Evolutionary conservation across 2,888 invertebrate genomes (phyloP), one percentile per base, ranked within the genome.

Genomic region (Cancer borealis): DNA sequence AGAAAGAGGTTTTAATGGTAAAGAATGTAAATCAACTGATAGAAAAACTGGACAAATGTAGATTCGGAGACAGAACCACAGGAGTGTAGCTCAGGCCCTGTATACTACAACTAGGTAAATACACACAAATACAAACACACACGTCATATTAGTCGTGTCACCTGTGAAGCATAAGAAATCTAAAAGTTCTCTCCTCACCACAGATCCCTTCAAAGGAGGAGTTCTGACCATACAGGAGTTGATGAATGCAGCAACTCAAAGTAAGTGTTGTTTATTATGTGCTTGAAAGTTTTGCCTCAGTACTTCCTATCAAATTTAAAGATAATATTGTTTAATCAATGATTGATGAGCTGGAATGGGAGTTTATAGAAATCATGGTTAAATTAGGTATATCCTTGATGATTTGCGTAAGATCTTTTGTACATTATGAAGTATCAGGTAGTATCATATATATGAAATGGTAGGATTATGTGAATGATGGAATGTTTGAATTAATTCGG

Each of bases 181-280:
- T 39, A 49, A 17, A 54, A n/a, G n/a, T 91, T 84, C 6, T 3
- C 45, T 90, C 94, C 96, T 96, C 91, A 96, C 96, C 95, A 94
- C 96, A 97, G 98, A 98, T 96, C 98, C 98, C 45, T 97, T 97
- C 96, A 96, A 96, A 47, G 98, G 98, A 92, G 98, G 98, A 54
- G 97, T 97, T 92, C 97, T 98, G 12, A 97, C 97, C 0, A 97
- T 98, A 21, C 97, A 97, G 39, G 97, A 97, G 96, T 98, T 98
- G 96, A 97, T 97, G 92, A 97, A 98, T 93, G 97, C 97, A 92
- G 98, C 98, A 0, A 96, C 96, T 95, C 96, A 96, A 96, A 96
- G 97, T 96, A 95, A 96, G 96, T 94, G 2, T 26, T 73, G n/a
- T 10, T 84, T 49, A n/a, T 54, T 26, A 30, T 14, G 17, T 14